Conservation (phyloP, 2,113 vertebrate species). For the Cebus imitator region DNA sequence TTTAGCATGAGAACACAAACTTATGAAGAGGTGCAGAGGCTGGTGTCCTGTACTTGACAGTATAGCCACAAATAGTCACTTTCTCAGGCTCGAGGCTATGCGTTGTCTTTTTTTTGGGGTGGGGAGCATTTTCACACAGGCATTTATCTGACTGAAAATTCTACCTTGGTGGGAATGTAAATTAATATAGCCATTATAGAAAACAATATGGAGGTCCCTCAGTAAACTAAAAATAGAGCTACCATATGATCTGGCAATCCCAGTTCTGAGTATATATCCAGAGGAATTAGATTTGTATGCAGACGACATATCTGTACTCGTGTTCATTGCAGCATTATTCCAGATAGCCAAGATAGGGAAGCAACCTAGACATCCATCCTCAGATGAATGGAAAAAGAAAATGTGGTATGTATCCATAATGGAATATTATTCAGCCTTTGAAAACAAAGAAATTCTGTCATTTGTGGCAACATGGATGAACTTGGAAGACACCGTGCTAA, state of each 20-base stretch:
- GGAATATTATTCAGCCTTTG: background rate
- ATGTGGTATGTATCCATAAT: background rate
- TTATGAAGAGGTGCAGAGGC: background rate
- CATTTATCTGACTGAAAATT: background rate
- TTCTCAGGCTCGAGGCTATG: background rate
- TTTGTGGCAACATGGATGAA: background rate
- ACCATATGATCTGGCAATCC: background rate
- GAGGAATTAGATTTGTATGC: background rate
- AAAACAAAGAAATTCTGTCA: background rate
- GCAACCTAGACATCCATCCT: background rate
- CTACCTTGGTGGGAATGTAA: background rate
- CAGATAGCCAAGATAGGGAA: background rate
- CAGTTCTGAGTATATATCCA: background rate
- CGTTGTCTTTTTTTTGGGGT: too few species aligned
- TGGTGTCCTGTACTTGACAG: background rate
- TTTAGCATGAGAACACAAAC: background rate
- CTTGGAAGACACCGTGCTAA: background rate
- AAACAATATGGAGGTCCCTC: background rate
- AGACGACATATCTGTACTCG: background rate
- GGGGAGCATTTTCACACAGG: background rate
- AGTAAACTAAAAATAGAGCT: background rate
- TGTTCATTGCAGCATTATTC: background rate
- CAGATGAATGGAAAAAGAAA: background rate
- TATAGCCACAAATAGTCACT: accelerated
- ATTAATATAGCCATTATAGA: background rate